These are phyloP conservation scores for Phasianus colchicus DNA, from an alignment of 2,113 vertebrate genomes.

Conservation along the genomic window DNA sequence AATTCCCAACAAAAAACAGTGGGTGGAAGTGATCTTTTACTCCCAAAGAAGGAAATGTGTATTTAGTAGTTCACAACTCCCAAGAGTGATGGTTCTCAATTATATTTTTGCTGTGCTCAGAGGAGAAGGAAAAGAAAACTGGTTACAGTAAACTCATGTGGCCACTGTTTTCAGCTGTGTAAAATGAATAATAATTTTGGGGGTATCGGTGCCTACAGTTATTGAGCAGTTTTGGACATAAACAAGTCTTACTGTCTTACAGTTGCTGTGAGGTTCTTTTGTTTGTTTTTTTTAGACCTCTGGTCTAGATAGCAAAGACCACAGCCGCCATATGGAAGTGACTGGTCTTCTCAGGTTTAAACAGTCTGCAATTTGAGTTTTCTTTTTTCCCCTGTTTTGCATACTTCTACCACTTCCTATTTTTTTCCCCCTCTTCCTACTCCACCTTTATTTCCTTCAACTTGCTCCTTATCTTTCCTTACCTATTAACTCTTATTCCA, in stretches of 20 bases:
- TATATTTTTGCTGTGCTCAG: not conserved
- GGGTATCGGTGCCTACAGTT: not conserved
- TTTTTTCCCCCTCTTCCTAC: fast-evolving
- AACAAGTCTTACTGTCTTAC: fast-evolving
- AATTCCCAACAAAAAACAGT: not conserved
- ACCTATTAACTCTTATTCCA: not conserved
- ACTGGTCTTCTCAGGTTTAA: not conserved
- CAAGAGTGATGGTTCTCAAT: not conserved
- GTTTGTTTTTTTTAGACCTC: not conserved
- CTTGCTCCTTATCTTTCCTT: not conserved
- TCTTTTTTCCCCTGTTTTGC: fast-evolving
- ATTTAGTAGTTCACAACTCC: not conserved
- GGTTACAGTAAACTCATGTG: not conserved
- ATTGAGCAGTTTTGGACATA: not conserved
- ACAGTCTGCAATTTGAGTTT: not conserved
- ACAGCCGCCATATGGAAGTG: not conserved
- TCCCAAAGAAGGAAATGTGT: conserved; percentile 2
- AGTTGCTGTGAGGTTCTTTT: not conserved
- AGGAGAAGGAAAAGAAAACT: not conserved
- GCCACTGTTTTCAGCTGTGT: not conserved
- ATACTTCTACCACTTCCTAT: not conserved
- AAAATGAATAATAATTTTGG: not conserved
- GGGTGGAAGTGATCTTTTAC: not conserved
- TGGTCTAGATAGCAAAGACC: not conserved
- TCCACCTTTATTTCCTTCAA: not conserved